phyloP scores from a whole-genome alignment of 2,888 invertebrate genomes.

The Rhopalosiphum nymphaeae region DNA sequence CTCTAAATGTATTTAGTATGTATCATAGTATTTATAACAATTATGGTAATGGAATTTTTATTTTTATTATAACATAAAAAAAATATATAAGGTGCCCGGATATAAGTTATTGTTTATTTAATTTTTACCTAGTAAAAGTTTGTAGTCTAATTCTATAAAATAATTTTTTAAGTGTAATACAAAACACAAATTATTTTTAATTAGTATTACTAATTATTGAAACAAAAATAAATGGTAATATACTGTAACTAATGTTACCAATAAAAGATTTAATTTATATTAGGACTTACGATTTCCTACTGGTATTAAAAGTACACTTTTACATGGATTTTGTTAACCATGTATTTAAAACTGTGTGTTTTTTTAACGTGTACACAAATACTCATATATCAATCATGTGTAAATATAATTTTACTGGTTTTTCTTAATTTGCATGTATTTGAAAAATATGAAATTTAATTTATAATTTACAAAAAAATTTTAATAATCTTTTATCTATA shows the following conservation, averaged over 20 bases:
- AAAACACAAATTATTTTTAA: not conserved
- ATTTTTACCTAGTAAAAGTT: not conserved
- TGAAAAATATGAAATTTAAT: too few relatives aligned
- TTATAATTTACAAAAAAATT: too few relatives aligned
- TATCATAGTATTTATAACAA: conserved; percentile 29
- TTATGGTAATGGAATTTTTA: conserved; percentile 54
- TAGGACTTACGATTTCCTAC: too few relatives aligned
- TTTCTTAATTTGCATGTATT: too few relatives aligned
- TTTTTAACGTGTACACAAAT: too few relatives aligned
- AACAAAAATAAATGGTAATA: not conserved
- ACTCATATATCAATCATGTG: too few relatives aligned
- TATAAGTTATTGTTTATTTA: not conserved
- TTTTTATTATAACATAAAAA: conserved; percentile 26
- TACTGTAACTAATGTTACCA: not conserved
- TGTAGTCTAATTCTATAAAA: not conserved
- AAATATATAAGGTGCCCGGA: conserved; percentile 59
- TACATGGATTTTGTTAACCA: too few relatives aligned
- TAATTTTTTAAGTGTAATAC: not conserved
- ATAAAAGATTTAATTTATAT: not conserved
- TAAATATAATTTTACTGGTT: too few relatives aligned
- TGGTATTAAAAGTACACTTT: too few relatives aligned
- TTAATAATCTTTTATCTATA: too few relatives aligned
- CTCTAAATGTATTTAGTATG: conserved; percentile 47
- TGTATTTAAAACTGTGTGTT: too few relatives aligned
- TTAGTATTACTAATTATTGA: not conserved